Evolutionary conservation across 1,140 invertebrate genomes (phyloP).

Genomic region (Drosophila virilis): DNA sequence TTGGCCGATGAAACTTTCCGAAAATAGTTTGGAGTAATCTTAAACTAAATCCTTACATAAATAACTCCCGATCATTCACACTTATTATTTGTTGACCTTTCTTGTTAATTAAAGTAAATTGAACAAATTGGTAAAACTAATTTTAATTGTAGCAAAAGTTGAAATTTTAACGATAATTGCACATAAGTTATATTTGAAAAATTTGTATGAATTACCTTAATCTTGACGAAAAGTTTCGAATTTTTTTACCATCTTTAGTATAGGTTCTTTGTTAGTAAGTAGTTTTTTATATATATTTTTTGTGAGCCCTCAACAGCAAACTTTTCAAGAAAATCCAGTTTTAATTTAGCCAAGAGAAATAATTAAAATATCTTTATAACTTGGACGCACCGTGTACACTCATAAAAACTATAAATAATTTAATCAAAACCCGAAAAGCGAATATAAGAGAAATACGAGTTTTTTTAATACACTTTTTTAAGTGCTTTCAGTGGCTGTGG

Average conservation of each 20-base stretch:
- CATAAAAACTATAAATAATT: slow-evolving; percentile 60
- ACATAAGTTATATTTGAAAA: background rate
- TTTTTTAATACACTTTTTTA: slow-evolving; percentile 20
- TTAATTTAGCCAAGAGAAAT: slow-evolving; percentile 47
- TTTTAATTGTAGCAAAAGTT: no score
- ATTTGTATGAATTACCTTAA: background rate
- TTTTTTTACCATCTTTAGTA: background rate
- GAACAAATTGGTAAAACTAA: no score
- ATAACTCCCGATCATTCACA: no score
- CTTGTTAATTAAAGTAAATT: no score
- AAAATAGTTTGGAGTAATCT: no score
- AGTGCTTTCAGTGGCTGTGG: slow-evolving; percentile 12
- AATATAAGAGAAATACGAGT: slow-evolving; percentile 33
- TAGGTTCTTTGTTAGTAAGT: background rate
- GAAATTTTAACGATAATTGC: no score
- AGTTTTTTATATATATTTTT: background rate
- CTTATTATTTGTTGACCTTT: no score
- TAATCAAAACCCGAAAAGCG: slow-evolving; percentile 56
- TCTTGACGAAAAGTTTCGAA: background rate
- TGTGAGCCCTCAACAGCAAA: background rate
- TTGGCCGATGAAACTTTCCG: no score
- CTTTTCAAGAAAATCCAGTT: slow-evolving; percentile 7
- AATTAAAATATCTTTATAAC: slow-evolving; percentile 64
- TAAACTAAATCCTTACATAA: no score
- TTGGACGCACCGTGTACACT: slow-evolving; percentile 32